These are phyloP conservation scores for Pipa parva DNA, from an alignment of 2,113 vertebrate genomes.

Conservation along the genomic window DNA sequence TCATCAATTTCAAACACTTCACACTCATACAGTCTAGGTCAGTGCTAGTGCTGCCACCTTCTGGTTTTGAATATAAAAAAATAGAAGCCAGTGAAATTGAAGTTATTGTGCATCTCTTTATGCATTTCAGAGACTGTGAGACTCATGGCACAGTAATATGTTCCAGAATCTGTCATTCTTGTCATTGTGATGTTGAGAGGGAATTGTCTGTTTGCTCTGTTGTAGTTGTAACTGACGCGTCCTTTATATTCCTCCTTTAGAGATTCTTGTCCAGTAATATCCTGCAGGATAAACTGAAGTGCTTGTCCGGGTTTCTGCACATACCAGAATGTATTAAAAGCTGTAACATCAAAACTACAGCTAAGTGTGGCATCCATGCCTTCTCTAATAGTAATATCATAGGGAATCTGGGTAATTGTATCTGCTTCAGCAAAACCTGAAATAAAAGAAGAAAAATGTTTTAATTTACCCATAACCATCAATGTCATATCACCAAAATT, in stretches of 20 bases:
- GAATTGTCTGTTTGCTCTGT: neutral
- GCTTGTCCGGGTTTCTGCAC: conserved; percentile 15
- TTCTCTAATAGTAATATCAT: neutral
- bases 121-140: conserved; percentile 26
- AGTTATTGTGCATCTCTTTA: conserved; percentile 16
- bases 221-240: neutral
- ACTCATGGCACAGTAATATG: conserved; percentile 34
- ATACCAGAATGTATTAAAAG: conserved; percentile 17
- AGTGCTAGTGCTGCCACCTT: neutral
- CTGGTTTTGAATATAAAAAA: neutral
- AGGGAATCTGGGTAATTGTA: conserved; percentile 10
- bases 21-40: too few relatives aligned
- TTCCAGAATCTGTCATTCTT: neutral
- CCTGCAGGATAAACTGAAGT: neutral
- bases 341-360: conserved; percentile 14
- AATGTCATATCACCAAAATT: too few relatives aligned
- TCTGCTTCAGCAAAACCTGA: conserved; percentile 1
- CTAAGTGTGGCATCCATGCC: neutral
- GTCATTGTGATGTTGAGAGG: conserved; percentile 9
- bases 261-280: neutral
- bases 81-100: neutral
- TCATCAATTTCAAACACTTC: too few relatives aligned
- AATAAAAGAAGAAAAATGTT: too few relatives aligned
- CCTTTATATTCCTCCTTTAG: conserved; percentile 17
- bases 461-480: too few relatives aligned